Base-by-base conservation (phyloP, 2,888 invertebrate species). In the Hemaris fuciformis region DNA sequence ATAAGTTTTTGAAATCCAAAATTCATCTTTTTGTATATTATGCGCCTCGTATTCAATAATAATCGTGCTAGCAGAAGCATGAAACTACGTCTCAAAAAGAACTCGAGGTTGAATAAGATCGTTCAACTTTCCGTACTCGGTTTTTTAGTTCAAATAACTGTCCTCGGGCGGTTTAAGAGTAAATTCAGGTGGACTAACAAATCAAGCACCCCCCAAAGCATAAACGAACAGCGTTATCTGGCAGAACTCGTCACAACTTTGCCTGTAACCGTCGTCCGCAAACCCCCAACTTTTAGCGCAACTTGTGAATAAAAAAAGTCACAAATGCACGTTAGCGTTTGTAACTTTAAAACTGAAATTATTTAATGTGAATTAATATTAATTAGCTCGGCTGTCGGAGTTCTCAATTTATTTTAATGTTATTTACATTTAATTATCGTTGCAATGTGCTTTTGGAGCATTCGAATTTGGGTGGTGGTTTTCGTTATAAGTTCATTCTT, bases 211-310 rank as follows among this genome's bases (percentile, higher is more conserved):
- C 53, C 46, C 53, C 31, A 53, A 48, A 53, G 53, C 53, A 53
- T 53, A 53, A 53, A 53, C 53, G 53, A 31, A 53, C 53, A 27
- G 27, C 53, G 27, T 18, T 53, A 31, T 53, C 53, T 53, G 27
- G 53, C 31, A 53, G 27, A 53, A 53, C 53, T 53, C 53, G 53
- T 53, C 53, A 53, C 53, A 53, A 53, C 53, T 53, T 53, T 18
- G 27, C 10, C 53, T 53, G 53, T 31, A 31, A 20, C 53, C 53
- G 53, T 20, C 53, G 53, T 8, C 31, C 18, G 53, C 53, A 53
- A 53, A 20, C 53, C 31, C 23, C 18, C 27, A 31, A 31, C 53
- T 53, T 31, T 18, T 6, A 31, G 53, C 18, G 48, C 27, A 27
- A 53, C 18, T 53, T 27, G 43, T 20, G 18, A n/a, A 18, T 27